Base-by-base conservation (phyloP, 2,888 invertebrate genomes). In the Punctoribates punctum region DNA sequence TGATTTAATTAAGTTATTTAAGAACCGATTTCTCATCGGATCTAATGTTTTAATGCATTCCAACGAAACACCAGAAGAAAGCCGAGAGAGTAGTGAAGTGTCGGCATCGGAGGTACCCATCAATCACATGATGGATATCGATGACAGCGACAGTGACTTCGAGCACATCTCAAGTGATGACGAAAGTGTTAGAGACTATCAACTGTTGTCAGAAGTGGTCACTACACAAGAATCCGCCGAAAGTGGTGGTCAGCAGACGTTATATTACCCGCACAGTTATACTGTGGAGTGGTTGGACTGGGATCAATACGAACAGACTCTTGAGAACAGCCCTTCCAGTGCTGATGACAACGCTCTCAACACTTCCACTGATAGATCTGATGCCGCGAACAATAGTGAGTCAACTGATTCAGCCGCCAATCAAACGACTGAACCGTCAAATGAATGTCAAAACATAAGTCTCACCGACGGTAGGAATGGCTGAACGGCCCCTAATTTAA, bases 251-350 rank as follows among this genome's bases (percentile, higher is more conserved):
- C 62, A 75, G 9, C 23, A 5, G 9, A 46, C 20, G 6, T 3
- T 11, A 1, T 42, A 75, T 34, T 75, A 70, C 57, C 70, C 15
- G 23, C 75, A 75, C 54, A 75, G 57, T 46, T 29, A 25, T 62
- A n/a, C 51, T 3, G 73, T 76, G 2, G 23, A 57, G 20, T 77
- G 77, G 77, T 6, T 77, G 0, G 74, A 57, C 11, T 51, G 54
- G 15, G 62, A 77, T 62, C 46, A 73, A 29, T 38, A 25, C 23
- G 60, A 74, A 29, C 20, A 20, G 13, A 51, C 57, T 62, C 11
- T 42, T n/a, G 62, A 38, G 15, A 29, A 42, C 23, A 57, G 9
- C 62, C 6, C 25, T 23, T n/a, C 62, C 4, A 29, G 2, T 29
- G 62, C 20, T 65, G n/a, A 11, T 65, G 25, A 65, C 2, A 29